Evolutionary conservation across 2,888 invertebrate genomes (phyloP), one percentile per base, ranked within the genome.

Genomic region (Agelastica alni): DNA sequence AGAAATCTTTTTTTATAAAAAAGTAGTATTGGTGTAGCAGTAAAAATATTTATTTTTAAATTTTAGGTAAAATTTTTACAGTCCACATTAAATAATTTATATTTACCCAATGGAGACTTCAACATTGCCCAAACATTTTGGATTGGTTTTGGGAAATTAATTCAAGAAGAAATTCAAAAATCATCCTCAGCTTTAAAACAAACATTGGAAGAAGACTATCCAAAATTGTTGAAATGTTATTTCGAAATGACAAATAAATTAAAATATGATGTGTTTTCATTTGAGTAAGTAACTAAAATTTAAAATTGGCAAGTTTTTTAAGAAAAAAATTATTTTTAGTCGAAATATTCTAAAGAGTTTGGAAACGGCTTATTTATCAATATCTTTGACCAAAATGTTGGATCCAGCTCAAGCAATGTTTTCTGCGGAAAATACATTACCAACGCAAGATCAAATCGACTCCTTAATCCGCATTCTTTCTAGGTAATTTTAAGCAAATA

Each of bases 331-430:
- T n/a, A 26, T 9, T 55, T 58, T 14, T 62, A 81, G 81, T 67
- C 82, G 83, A 12, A 78, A 70, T 60, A 77, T 78, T 68, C 78
- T 93, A 22, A 82, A 83, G 12, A 83, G 85, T 64, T 90, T 92
- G 81, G 93, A 94, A 78, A 91, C 88, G 68, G 86, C 91, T 0
- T 94, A 93, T 75, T 76, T 94, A 43, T 90, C 91, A 1, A 87
- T 88, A 67, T 93, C 93, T 1, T 81, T 94, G 60, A 89, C 89
- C 1, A 84, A 89, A 58, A 79, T 96, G 16, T 82, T 93, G 62
- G 92, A 93, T 70, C 88, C 92, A 4, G 89, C 93, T 0, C 87
- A 94, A 69, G 84, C 88, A 51, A 90, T 92, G 84, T 94, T 89
- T 74, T 79, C 85, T 74, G 83, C 83, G 45, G 81, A 86, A 51